Base-by-base conservation (phyloP, 2,888 invertebrate genomes). In the Cenopis cana region DNA sequence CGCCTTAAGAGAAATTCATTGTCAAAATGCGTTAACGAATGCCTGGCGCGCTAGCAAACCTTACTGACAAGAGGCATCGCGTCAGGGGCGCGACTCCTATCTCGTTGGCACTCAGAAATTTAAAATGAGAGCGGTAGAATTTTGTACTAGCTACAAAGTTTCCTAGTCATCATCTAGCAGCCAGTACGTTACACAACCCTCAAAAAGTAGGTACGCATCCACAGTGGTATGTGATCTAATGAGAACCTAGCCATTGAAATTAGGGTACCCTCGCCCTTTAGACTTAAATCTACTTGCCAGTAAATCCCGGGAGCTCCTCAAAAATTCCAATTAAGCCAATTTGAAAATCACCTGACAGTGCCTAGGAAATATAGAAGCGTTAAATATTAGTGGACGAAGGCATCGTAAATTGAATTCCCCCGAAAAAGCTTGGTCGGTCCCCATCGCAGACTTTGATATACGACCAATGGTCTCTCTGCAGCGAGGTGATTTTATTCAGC, bases 391-490 rank as follows among this genome's bases (percentile, higher is more conserved):
- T 68, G 66, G 74, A 69, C 72, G 66, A 76, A 75, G 76, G 72
- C 76, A 68, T 72, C 71, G 72, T 75, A 78, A 82, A 82, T 78
- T 75, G 76, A 78, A 78, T 78, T 69, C 73, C 71, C 64, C 67
- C 72, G 73, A 78, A 76, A 81, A 81, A 78, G 76, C 77, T 78
- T 74, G 76, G 76, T 75, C 60, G 60, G 74, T 72, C 59, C 68
- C 73, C 72, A 78, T 80, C 75, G 78, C 76, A 74, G 78, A 77
- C 77, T 78, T 78, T 83, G 79, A 81, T 80, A 77, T 81, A 81
- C 76, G 80, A 74, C 72, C 60, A 59, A 38, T 49, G 49, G 59
- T 29, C 56, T 62, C 73, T 60, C 74, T 64, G 66, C 64, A 60
- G 41, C 49, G 46, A 3, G 11, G 36, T 38, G 41, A 57, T 66